Conservation (phyloP, 1,140 invertebrate genomes). For the Ips nitidus region DNA sequence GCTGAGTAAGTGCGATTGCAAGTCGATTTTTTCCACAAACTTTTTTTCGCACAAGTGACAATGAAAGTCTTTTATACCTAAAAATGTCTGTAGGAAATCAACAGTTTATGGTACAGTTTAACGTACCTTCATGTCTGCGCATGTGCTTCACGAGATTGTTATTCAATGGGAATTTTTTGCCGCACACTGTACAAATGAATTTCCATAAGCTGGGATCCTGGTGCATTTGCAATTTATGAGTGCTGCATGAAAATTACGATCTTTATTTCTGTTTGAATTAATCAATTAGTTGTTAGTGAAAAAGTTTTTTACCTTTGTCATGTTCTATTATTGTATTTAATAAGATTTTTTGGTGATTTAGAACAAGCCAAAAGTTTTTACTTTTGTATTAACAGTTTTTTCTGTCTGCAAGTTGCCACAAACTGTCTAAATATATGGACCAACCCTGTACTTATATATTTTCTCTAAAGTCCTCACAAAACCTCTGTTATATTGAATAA, state of each 20-base stretch:
- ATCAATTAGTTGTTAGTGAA: no score
- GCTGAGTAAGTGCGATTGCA: constrained; percentile 96
- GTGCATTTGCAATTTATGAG: constrained; percentile 33
- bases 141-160: constrained; percentile 33
- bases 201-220: constrained; percentile 31
- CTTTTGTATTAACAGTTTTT: no score
- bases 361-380: no score
- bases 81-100: constrained; percentile 4
- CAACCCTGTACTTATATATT: no score
- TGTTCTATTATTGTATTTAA: no score
- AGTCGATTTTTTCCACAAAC: constrained; percentile 95
- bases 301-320: no score
- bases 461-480: no score
- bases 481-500: no score
- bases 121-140: constrained; percentile 29
- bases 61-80: constrained; percentile 25
- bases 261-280: no score
- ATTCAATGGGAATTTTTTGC: constrained; percentile 30
- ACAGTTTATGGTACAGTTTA: neutral
- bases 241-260: constrained; percentile 17
- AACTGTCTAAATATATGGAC: no score
- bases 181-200: constrained; percentile 27
- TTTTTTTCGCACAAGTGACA: constrained; percentile 98
- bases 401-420: no score
- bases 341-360: no score